These are phyloP conservation scores for Lochmaea crataegi DNA, from an alignment of 2,888 invertebrate species.

Conservation along the genomic window DNA sequence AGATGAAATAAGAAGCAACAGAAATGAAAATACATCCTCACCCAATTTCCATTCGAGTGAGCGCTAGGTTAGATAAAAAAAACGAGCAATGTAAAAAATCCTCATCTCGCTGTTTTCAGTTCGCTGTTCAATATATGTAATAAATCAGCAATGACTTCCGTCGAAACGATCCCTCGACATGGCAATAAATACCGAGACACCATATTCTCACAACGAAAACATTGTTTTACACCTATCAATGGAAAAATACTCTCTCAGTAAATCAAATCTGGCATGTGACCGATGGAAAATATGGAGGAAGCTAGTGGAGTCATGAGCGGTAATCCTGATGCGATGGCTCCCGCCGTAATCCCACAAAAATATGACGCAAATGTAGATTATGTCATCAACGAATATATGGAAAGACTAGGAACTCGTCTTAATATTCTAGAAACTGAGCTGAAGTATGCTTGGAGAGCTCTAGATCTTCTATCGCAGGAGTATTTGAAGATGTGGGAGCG, in stretches of 20 bases:
- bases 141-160: conserved; percentile 20
- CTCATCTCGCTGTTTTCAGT: not conserved
- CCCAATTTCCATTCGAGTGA: not conserved
- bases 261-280: conserved; percentile 31
- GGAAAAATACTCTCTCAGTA: conserved; percentile 16
- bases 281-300: conserved; percentile 51
- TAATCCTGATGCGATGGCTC: conserved; percentile 58
- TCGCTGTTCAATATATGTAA: conserved; percentile 8
- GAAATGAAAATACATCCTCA: not conserved
- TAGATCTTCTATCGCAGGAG: conserved; percentile 90
- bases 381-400: conserved; percentile 92
- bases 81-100: conserved; percentile 7
- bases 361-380: conserved; percentile 72
- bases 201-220: conserved; percentile 30
- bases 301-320: conserved; percentile 50
- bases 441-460: conserved; percentile 91
- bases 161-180: conserved; percentile 16
- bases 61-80: not conserved
- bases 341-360: conserved; percentile 56
- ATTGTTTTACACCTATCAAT: conserved; percentile 14
- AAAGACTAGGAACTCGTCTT: conserved; percentile 85
- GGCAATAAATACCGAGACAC: conserved; percentile 13
- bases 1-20: conserved; percentile 2
- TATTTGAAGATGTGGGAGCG: conserved; percentile 95
- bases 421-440: conserved; percentile 91